These are phyloP conservation scores for Drosophila stalkeri DNA, from an alignment of 2,888 invertebrate species.

Conservation along the genomic window DNA sequence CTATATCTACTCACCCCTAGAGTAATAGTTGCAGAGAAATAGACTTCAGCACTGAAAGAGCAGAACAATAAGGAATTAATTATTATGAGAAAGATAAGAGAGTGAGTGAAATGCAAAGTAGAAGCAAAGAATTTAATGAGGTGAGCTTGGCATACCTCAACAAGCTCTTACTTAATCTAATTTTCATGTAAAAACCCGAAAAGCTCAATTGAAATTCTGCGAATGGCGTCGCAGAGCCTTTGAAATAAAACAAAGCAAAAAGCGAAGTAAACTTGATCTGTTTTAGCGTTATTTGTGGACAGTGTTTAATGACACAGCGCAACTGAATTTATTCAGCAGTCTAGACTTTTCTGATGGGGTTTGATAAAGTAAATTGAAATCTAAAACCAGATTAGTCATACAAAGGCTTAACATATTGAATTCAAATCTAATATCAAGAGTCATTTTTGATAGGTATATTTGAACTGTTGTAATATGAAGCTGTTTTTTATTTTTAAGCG, in stretches of 20 bases:
- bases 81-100: not conserved
- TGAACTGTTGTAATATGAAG: no score
- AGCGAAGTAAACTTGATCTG: not conserved
- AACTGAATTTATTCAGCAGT: not conserved
- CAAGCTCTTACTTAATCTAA: not conserved
- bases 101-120: not conserved
- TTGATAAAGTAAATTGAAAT: not conserved
- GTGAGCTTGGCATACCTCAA: no score
- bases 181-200: not conserved
- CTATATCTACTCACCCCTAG: not conserved
- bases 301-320: not conserved
- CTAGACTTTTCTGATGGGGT: not conserved
- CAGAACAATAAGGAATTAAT: not conserved
- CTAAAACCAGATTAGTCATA: not conserved
- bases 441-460: no score
- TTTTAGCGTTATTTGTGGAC: not conserved
- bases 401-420: not conserved
- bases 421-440: not conserved
- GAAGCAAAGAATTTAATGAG: not conserved
- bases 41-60: slow-evolving; percentile 2
- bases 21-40: not conserved
- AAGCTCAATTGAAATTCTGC: not conserved
- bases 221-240: not conserved
- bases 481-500: no score
- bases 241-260: not conserved